phyloP scores from a whole-genome alignment of 2,888 invertebrate genomes.

The Lacanobia wlatinum region DNA sequence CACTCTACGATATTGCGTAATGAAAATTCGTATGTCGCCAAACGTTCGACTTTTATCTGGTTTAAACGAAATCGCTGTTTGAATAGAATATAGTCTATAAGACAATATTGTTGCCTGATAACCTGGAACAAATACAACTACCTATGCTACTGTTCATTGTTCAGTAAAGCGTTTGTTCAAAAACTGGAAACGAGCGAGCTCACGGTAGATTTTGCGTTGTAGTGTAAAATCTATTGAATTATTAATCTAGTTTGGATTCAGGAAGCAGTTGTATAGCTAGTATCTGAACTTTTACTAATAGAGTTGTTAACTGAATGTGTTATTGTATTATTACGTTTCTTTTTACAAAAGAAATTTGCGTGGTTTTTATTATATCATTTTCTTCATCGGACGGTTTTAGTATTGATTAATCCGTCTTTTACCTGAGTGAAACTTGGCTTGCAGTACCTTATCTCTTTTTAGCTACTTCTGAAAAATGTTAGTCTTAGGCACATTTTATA shows the following conservation, averaged over 20 bases:
- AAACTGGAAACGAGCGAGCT: slow-evolving; percentile 22
- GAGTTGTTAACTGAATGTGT: neutral
- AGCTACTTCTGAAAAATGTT: neutral
- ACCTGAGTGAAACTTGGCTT: neutral
- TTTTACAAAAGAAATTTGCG: neutral
- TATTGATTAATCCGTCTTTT: neutral
- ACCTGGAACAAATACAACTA: slow-evolving; percentile 19
- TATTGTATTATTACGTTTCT: neutral
- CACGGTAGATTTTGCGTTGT: slow-evolving; percentile 10
- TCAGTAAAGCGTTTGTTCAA: slow-evolving; percentile 20
- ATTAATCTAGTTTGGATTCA: slow-evolving; percentile 14
- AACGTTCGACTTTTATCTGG: slow-evolving; percentile 48
- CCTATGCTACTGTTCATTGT: slow-evolving; percentile 23
- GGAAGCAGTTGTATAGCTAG: neutral
- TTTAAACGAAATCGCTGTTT: slow-evolving; percentile 57
- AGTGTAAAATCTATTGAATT: slow-evolving; percentile 19
- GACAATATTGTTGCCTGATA: slow-evolving; percentile 37
- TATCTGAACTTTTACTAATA: slow-evolving; percentile 8
- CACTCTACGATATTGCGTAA: slow-evolving; percentile 29
- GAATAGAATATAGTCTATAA: slow-evolving; percentile 24
- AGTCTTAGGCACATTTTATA: neutral
- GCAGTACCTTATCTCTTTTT: neutral
- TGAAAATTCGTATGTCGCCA: slow-evolving; percentile 39
- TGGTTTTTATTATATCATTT: neutral
- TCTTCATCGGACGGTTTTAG: neutral